These are phyloP conservation scores for Aporophyla lueneburgensis DNA, from an alignment of 2,888 invertebrate species.

Conservation along the genomic window DNA sequence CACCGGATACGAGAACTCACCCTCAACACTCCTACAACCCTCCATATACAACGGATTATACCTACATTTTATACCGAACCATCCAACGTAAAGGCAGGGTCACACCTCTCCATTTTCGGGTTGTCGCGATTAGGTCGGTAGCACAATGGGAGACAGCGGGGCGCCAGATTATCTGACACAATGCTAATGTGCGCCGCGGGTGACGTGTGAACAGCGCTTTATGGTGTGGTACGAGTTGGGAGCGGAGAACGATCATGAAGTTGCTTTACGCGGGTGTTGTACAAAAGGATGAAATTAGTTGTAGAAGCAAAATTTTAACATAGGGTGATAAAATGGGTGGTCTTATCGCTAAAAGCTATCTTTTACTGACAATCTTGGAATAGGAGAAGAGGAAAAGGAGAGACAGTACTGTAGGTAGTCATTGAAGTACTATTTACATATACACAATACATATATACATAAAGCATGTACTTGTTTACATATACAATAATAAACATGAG, in stretches of 20 bases:
- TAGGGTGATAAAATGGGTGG: too few species aligned
- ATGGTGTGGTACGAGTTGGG: constrained; percentile 66
- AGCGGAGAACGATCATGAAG: constrained; percentile 29
- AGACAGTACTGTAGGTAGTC: too few species aligned
- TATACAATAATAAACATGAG: too few species aligned
- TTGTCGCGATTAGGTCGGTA: constrained; percentile 82
- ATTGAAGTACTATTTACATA: too few species aligned
- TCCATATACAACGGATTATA: not conserved
- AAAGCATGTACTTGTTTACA: too few species aligned
- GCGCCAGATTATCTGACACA: constrained; percentile 85
- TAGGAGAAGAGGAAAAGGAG: too few species aligned
- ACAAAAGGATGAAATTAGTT: too few species aligned
- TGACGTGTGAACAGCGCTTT: constrained; percentile 86
- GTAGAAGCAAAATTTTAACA: too few species aligned
- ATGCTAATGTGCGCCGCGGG: constrained; percentile 86
- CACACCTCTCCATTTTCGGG: constrained; percentile 54
- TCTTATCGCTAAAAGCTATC: too few species aligned
- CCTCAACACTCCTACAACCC: not conserved
- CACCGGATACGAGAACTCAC: not conserved
- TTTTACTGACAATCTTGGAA: too few species aligned
- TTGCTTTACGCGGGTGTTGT: too few species aligned
- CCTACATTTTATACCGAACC: constrained; percentile 44
- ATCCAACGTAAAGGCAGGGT: not conserved
- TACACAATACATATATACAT: too few species aligned
- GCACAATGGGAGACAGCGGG: constrained; percentile 89